Evolutionary conservation across 2,113 vertebrate species (phyloP).

Genomic region (Petromus typicus): DNA sequence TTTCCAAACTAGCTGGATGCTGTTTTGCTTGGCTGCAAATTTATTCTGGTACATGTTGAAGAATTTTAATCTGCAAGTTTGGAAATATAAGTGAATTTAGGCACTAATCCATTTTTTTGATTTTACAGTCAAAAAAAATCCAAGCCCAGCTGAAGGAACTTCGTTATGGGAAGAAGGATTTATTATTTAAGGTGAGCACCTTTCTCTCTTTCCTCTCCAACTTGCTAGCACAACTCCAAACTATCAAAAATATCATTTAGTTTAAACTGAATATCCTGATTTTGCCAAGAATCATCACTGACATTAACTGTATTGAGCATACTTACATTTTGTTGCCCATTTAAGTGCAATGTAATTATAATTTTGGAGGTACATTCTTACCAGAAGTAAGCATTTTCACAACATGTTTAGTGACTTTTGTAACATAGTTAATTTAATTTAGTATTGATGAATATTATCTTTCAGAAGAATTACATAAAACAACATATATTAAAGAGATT

Average conservation of each 20-base stretch:
- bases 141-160: slow-evolving; percentile 99
- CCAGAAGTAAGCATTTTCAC: not conserved
- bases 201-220: not conserved
- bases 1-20: not conserved
- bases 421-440: not conserved
- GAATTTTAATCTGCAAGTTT: slow-evolving; percentile 44
- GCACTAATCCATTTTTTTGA: slow-evolving; percentile 87
- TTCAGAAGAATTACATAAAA: not conserved
- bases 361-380: not conserved
- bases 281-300: not conserved
- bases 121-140: slow-evolving; percentile 97
- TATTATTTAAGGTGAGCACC: slow-evolving; percentile 97
- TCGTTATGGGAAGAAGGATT: slow-evolving; percentile 98
- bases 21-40: not conserved
- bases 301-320: not conserved
- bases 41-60: slow-evolving; percentile 22
- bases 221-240: not conserved
- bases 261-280: not conserved
- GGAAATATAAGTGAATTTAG: slow-evolving; percentile 85
- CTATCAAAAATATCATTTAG: not conserved
- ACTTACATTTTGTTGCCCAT: not conserved
- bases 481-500: not conserved
- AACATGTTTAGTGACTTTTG: not conserved
- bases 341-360: not conserved
- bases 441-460: not conserved